Conservation (phyloP, 2,888 invertebrate genomes). For the Caenorhabditis virilis region DNA sequence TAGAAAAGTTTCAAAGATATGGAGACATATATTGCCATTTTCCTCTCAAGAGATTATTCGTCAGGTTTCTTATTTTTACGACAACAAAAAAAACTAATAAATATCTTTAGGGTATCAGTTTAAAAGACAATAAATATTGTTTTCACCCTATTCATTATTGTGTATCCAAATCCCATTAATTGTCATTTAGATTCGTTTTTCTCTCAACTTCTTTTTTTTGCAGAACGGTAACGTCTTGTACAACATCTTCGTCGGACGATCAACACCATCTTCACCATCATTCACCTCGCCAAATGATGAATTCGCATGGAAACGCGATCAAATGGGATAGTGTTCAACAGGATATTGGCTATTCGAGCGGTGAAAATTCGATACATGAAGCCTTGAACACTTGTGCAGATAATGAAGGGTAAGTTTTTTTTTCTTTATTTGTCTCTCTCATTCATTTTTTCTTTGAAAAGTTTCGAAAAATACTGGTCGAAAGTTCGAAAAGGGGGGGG, state of each 20-base stretch:
- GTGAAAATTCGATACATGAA: constrained; percentile 57
- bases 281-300: not conserved
- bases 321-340: constrained; percentile 52
- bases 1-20: too few relatives aligned
- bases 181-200: too few relatives aligned
- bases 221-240: constrained; percentile 41
- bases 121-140: too few relatives aligned
- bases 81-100: too few relatives aligned
- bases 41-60: too few relatives aligned
- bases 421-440: not conserved
- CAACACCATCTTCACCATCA: constrained; percentile 19
- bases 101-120: too few relatives aligned
- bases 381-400: constrained; percentile 18
- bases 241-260: too few relatives aligned
- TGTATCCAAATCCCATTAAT: too few relatives aligned
- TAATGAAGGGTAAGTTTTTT: not conserved
- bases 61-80: too few relatives aligned
- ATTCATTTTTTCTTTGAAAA: not conserved
- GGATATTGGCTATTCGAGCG: constrained; percentile 59
- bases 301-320: not conserved
- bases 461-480: not conserved
- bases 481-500: not conserved
- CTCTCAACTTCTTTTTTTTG: too few relatives aligned
- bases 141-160: too few relatives aligned
- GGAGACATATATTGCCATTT: too few relatives aligned